These are phyloP conservation scores for Oeneis ivallda DNA, from an alignment of 2,888 invertebrate species.

Conservation along the genomic window DNA sequence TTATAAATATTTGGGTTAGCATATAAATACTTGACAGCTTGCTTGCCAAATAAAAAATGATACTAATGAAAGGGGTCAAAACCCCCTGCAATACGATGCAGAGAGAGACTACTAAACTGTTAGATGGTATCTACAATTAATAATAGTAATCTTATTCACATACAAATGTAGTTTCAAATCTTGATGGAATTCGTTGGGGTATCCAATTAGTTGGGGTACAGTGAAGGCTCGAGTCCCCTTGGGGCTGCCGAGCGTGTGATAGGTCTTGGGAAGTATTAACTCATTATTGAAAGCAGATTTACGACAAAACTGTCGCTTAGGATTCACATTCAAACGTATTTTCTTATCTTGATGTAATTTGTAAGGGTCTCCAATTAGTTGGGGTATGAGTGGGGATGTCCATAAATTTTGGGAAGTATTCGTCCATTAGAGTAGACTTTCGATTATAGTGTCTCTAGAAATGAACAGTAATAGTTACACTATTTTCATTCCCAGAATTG, in stretches of 20 bases:
- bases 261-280: constrained; percentile 28
- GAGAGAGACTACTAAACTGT: no score
- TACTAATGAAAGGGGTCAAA: no score
- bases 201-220: constrained; percentile 32
- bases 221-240: constrained; percentile 32
- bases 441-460: not conserved
- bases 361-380: constrained; percentile 18
- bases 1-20: no score
- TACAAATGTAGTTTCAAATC: constrained; percentile 12
- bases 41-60: no score
- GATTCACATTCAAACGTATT: constrained; percentile 7
- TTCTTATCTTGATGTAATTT: constrained; percentile 7
- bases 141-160: not conserved
- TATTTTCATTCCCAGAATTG: no score
- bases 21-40: no score
- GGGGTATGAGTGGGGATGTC: constrained; percentile 35
- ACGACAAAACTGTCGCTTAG: not conserved
- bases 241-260: constrained; percentile 34
- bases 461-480: not conserved
- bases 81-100: no score
- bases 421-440: constrained; percentile 11
- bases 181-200: constrained; percentile 3
- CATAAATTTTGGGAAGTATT: constrained; percentile 30
- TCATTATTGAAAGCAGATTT: constrained; percentile 11
- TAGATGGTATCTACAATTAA: no score